Evolutionary conservation across 2,797 vertebrate genomes (phyloP).

Genomic region (Micropoecilia bifurca): DNA sequence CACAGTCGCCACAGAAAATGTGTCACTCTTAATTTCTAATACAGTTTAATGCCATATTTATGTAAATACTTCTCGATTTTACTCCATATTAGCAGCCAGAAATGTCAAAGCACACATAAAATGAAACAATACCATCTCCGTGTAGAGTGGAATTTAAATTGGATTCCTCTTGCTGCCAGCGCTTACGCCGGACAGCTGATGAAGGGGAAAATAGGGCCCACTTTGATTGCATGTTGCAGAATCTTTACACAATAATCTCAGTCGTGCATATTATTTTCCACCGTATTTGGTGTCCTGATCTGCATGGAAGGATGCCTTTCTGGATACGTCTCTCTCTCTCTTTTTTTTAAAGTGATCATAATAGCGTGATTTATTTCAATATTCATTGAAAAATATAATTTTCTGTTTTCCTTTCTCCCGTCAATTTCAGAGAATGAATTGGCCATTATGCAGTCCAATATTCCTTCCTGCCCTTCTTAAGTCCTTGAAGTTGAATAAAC

Average conservation of each 20-base stretch:
- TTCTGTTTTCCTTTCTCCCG: conserved; percentile 78
- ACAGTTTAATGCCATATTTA: conserved; percentile 88
- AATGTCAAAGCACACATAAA: conserved; percentile 91
- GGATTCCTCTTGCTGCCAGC: conserved; percentile 84
- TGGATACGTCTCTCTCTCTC: conserved; percentile 62
- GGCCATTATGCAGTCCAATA: conserved; percentile 80
- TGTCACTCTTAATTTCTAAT: conserved; percentile 87
- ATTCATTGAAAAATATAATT: conserved; percentile 79
- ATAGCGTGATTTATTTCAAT: conserved; percentile 80
- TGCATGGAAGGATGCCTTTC: conserved; percentile 76
- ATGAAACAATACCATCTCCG: conserved; percentile 88
- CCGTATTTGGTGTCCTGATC: conserved; percentile 82
- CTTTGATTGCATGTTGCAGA: conserved; percentile 88
- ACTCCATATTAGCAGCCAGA: conserved; percentile 85
- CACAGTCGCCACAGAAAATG: conserved; percentile 71
- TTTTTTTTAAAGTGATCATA: conserved; percentile 65
- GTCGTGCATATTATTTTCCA: conserved; percentile 83
- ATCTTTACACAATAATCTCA: conserved; percentile 87
- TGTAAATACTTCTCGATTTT: conserved; percentile 87
- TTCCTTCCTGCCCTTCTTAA: conserved; percentile 67
- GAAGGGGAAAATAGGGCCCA: conserved; percentile 84
- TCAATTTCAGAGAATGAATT: conserved; percentile 80
- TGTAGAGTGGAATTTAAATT: conserved; percentile 88
- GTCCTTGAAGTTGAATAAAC: conserved; percentile 73
- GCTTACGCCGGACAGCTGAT: conserved; percentile 83